phyloP scores from a whole-genome alignment of 2,888 invertebrate species.

The Chloromyia formosa region DNA sequence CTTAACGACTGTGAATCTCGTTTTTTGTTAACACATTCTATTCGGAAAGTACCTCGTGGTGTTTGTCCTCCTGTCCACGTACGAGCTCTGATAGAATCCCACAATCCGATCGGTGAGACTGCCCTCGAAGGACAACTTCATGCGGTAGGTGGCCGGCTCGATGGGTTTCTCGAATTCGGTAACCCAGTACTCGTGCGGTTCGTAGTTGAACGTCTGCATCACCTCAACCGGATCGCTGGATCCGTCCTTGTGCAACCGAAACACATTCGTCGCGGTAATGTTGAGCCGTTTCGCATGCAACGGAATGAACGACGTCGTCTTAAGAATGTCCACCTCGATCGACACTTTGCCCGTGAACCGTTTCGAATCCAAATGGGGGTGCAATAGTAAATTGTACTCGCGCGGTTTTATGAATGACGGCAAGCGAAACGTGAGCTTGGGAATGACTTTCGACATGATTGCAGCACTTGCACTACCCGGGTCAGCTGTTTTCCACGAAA shows the following conservation, averaged over 20 bases:
- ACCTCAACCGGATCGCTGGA: constrained; percentile 54
- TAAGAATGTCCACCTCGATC: constrained; percentile 65
- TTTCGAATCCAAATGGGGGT: constrained; percentile 71
- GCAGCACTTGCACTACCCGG: constrained; percentile 52
- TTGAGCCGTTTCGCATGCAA: constrained; percentile 66
- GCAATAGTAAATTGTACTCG: constrained; percentile 72
- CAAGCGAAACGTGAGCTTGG: constrained; percentile 66
- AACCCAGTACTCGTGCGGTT: constrained; percentile 61
- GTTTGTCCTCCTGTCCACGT: constrained; percentile 61
- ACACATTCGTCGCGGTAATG: constrained; percentile 64
- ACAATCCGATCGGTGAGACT: constrained; percentile 75
- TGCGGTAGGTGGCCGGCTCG: constrained; percentile 64
- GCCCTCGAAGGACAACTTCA: constrained; percentile 73
- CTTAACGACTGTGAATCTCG: too few species aligned
- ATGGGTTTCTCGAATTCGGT: constrained; percentile 60
- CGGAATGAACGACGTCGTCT: constrained; percentile 64
- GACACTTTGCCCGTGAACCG: constrained; percentile 69
- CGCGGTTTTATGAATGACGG: constrained; percentile 69
- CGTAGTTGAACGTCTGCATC: constrained; percentile 57
- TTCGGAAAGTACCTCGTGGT: constrained; percentile 58
- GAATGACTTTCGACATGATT: constrained; percentile 58
- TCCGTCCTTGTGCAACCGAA: constrained; percentile 53
- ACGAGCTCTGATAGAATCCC: constrained; percentile 78
- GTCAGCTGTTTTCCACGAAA: constrained; percentile 49
- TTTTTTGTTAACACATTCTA: too few species aligned